Conservation (phyloP, 1,140 invertebrate species). For the Alviniconcha marisindica region DNA sequence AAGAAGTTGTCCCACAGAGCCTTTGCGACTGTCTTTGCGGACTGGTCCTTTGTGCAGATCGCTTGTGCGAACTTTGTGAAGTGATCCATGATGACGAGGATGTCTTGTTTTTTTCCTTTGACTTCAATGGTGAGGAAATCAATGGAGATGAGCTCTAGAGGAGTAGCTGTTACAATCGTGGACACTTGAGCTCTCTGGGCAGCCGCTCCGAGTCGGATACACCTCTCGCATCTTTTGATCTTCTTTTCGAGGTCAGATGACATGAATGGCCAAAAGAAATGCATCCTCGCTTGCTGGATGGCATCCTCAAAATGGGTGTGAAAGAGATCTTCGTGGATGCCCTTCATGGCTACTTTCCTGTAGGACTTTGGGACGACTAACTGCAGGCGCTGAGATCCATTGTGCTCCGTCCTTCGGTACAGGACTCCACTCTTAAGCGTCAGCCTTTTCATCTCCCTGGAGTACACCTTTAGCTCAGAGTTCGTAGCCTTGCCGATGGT, state of each 20-base stretch:
- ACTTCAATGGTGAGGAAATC: constrained; percentile 30
- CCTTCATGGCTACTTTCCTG: background rate
- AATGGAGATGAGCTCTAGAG: constrained; percentile 9
- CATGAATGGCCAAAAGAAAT: constrained; percentile 22
- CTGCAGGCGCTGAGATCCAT: background rate
- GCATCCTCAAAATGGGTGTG: background rate
- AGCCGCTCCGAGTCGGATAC: background rate
- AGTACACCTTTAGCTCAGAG: background rate
- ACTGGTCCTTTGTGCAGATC: constrained; percentile 16
- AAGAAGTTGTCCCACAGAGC: constrained; percentile 13
- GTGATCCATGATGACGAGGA: constrained; percentile 23
- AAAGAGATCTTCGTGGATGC: constrained; percentile 1
- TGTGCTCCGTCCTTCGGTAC: background rate
- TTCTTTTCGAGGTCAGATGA: background rate
- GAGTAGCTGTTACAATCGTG: background rate
- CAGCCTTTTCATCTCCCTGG: background rate
- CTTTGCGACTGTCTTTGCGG: background rate
- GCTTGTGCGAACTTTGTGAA: constrained; percentile 25
- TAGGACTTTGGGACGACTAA: background rate
- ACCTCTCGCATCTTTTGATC: background rate
- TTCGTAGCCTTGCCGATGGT: background rate
- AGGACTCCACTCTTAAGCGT: background rate
- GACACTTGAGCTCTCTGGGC: background rate
- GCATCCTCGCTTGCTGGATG: background rate
- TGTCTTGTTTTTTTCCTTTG: constrained; percentile 17